Evolutionary conservation across 2,888 invertebrate species (phyloP).

Genomic region (Drosophila buzzatii): DNA sequence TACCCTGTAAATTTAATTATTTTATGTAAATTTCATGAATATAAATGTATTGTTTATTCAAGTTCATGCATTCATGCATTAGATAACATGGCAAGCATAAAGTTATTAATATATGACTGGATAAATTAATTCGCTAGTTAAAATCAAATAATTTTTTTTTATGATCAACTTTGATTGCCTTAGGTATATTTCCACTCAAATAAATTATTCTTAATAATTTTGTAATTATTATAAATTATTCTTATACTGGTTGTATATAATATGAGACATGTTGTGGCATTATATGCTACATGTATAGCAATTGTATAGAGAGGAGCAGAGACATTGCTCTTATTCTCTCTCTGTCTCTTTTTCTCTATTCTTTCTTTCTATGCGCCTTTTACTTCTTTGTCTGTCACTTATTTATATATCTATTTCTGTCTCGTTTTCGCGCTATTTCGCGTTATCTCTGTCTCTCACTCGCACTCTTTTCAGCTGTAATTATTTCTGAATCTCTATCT

Average conservation of each 20-base stretch:
- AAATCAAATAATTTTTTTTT: neutral
- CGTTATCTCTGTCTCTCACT: no score
- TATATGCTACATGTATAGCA: no score
- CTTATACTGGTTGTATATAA: neutral
- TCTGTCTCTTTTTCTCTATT: no score
- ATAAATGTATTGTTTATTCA: neutral
- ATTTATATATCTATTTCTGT: no score
- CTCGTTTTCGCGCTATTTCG: no score
- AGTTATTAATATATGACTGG: neutral
- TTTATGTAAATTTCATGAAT: neutral
- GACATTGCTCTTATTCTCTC: neutral
- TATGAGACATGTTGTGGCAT: no score
- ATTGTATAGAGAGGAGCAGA: no score
- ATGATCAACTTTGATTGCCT: neutral
- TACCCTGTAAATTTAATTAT: constrained; percentile 3
- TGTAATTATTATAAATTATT: neutral
- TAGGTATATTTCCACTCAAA: neutral
- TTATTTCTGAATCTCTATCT: no score
- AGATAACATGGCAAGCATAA: neutral
- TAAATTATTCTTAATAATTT: neutral
- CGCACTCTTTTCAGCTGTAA: no score
- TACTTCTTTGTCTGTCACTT: no score
- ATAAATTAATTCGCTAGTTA: neutral
- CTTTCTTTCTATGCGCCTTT: no score
- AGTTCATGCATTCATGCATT: neutral